These are phyloP conservation scores for Amazona guildingii DNA, from an alignment of 2,113 vertebrate genomes.

Conservation along the genomic window DNA sequence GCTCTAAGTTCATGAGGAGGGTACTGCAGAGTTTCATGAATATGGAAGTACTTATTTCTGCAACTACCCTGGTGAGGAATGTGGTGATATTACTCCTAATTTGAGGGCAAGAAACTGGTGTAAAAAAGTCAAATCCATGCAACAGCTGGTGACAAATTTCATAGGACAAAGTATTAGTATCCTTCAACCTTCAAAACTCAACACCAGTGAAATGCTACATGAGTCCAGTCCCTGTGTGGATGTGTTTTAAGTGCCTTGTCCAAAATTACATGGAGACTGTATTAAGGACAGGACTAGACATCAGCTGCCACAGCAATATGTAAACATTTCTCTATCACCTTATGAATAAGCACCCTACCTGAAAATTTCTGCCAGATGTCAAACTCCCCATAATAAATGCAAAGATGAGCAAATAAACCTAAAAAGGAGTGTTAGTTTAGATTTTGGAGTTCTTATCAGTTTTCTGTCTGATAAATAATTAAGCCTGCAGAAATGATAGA, in stretches of 20 bases:
- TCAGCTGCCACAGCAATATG: neutral
- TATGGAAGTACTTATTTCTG: neutral
- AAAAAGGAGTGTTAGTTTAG: neutral
- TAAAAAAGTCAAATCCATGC: neutral
- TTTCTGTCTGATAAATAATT: neutral
- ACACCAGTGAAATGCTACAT: rapidly evolving
- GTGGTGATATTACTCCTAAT: neutral
- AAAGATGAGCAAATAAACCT: neutral
- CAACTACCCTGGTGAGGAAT: neutral
- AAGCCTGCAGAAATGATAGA: neutral
- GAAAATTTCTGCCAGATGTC: neutral
- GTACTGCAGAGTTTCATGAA: neutral
- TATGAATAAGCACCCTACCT: neutral
- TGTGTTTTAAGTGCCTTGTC: neutral
- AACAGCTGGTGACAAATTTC: neutral
- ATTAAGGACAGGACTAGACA: neutral
- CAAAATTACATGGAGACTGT: neutral
- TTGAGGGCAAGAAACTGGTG: neutral
- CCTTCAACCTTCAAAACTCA: neutral
- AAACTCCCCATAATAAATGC: neutral
- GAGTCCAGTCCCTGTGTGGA: neutral
- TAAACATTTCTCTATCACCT: neutral
- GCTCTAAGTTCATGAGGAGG: neutral
- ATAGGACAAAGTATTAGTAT: neutral
- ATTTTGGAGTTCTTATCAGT: neutral